Percentiles rank a stretch among this genome's conserved stretches.
Conservation (phyloP, 1,140 invertebrate genomes). For the Drosophila subobscura region DNA sequence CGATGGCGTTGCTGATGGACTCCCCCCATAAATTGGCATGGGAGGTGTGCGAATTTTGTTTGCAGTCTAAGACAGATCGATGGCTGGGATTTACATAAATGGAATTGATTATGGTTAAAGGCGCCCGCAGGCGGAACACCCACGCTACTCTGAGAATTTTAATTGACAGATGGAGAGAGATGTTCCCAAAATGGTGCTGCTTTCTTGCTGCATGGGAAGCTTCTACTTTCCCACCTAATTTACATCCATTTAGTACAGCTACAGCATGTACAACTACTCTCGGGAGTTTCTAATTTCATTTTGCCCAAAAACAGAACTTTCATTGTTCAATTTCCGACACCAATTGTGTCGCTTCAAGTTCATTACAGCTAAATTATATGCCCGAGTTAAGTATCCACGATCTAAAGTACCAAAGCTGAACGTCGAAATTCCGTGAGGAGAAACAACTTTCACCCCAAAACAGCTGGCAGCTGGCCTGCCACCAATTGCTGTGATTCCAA, state of each 20-base stretch:
- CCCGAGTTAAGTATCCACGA: conserved; percentile 26
- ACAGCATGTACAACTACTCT: background rate
- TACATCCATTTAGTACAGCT: background rate
- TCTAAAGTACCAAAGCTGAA: conserved; percentile 13
- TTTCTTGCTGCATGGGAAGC: too few relatives aligned
- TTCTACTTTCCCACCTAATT: background rate
- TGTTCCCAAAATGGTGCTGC: too few relatives aligned
- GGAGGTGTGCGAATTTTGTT: conserved; percentile 53
- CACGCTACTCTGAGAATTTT: conserved; percentile 24
- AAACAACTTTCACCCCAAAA: conserved; percentile 51
- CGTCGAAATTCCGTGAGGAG: too few relatives aligned
- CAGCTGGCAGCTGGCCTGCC: conserved; percentile 32
- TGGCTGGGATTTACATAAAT: conserved; percentile 45
- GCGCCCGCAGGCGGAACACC: conserved; percentile 29
- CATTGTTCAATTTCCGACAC: conserved; percentile 28
- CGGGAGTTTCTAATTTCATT: background rate
- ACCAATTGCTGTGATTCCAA: conserved; percentile 11
- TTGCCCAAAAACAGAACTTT: conserved; percentile 30
- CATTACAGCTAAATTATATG: conserved; percentile 50
- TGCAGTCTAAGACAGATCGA: conserved; percentile 33
- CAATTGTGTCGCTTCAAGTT: conserved; percentile 34
- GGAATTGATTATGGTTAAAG: conserved; percentile 38
- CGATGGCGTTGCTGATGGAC: conserved; percentile 26
- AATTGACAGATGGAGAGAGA: background rate
- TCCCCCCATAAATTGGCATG: conserved; percentile 50